These are phyloP conservation scores for Axis porcinus DNA, from an alignment of 2,113 vertebrate genomes.

Conservation along the genomic window DNA sequence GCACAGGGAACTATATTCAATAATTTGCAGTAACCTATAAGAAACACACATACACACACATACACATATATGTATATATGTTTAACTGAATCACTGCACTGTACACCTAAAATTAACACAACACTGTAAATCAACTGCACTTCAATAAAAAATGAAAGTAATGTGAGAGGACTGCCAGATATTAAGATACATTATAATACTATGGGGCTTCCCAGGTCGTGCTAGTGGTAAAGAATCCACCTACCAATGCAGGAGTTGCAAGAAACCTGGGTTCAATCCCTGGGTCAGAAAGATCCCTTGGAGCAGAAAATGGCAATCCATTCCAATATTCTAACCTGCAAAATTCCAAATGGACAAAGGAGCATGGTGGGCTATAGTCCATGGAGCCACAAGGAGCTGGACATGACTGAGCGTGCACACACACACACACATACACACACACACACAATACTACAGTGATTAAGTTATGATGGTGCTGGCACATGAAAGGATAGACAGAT, in stretches of 20 bases:
- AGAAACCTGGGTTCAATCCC: not conserved
- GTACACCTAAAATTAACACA: not conserved
- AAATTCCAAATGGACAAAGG: not conserved
- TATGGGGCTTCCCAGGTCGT: not conserved
- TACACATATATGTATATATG: not conserved
- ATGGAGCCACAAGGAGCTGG: not conserved
- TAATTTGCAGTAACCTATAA: not conserved
- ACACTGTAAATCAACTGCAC: not conserved
- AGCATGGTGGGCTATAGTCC: not conserved
- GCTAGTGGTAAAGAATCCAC: rapidly evolving
- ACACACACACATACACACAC: not conserved
- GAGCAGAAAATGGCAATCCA: not conserved
- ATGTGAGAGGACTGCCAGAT: not conserved
- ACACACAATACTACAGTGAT: not conserved
- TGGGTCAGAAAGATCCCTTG: not conserved
- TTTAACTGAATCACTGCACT: not conserved
- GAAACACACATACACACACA: not conserved
- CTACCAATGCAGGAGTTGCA: not conserved
- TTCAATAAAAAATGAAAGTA: not conserved
- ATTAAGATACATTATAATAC: not conserved
- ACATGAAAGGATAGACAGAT: not conserved
- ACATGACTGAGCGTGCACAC: not conserved
- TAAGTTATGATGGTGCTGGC: not conserved
- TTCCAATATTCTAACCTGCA: not conserved
- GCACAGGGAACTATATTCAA: not conserved